Base-by-base conservation (phyloP, 2,797 vertebrate genomes). In the Tokudaia tokunoshimensis region DNA sequence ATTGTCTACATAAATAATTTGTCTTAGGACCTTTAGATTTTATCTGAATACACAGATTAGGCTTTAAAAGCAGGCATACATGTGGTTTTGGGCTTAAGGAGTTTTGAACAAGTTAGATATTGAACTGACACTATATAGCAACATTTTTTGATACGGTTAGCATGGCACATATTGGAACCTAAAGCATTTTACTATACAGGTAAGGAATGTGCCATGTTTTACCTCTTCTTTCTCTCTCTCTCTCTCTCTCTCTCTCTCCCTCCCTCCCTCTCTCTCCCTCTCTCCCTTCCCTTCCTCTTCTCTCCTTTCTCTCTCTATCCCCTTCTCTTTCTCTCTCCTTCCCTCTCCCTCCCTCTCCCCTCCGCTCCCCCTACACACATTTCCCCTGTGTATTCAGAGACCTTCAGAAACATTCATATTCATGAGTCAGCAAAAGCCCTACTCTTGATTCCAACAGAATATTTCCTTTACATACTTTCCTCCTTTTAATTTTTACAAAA, bases 391-490 rank as follows among this genome's bases (percentile, higher is more conserved):
- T 98, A 95, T 97, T 97, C 97, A 98, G 95, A 98, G 98, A 98
- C 93, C 98, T 97, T 96, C 98, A 98, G 98, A 98, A 97, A 96
- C 97, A 96, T 98, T 86, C 97, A 19, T 97, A 90, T 92, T 97
- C 98, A 96, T 98, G 97, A 98, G 98, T 98, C 99, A 99, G 98
- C 99, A 99, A 99, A 99, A 99, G 99, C 98, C 99, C 98, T 99
- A 98, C 98, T 92, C 98, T 98, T 98, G 96, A 98, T 97, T 98
- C 96, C 98, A 98, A 94, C 98, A 97, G 95, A 98, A 92, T 97
- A 98, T 97, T 98, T 98, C 98, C 98, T 98, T 98, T 97, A 98
- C 97, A 97, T 97, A 97, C 97, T 97, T 98, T 97, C 98, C 98
- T 97, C 98, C 98, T 98, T 98, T 97, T 98, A 99, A 98, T 98